A percentile compares a stretch with the other conserved stretches of the same genome.
phyloP scores from a whole-genome alignment of 2,113 vertebrate species.

The Tenrec ecaudatus region DNA sequence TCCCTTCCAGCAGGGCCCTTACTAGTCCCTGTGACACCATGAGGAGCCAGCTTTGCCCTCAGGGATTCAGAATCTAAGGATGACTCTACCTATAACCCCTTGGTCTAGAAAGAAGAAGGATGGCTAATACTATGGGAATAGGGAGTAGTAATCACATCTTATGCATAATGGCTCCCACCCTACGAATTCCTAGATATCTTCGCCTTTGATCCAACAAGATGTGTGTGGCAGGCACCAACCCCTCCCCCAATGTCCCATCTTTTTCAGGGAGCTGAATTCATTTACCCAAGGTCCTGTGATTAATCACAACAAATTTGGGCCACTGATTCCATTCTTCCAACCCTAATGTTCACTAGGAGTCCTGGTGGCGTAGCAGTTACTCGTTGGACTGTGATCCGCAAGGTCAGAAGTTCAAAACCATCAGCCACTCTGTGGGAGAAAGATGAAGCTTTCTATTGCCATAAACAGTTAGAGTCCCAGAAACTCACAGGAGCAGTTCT shows the following conservation, averaged over 20 bases:
- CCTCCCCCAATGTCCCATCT: neutral
- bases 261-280: neutral
- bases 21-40: neutral
- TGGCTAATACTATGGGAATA: neutral
- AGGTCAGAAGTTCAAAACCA: no score
- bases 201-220: neutral
- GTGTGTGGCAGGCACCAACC: neutral
- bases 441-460: no score
- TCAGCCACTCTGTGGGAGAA: no score
- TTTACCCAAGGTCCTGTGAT: neutral
- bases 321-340: neutral
- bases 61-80: slow-evolving; percentile 25
- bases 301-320: neutral
- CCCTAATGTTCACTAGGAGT: neutral
- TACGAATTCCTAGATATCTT: neutral
- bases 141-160: neutral
- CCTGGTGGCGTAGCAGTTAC: no score
- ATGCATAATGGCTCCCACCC: neutral
- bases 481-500: no score
- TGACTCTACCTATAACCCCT: slow-evolving; percentile 27
- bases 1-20: neutral
- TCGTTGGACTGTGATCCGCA: no score
- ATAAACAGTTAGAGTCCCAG: no score
- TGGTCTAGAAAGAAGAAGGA: slow-evolving; percentile 41
- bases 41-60: neutral